Base-by-base conservation (phyloP, 2,888 invertebrate species). In the Nineta flava region DNA sequence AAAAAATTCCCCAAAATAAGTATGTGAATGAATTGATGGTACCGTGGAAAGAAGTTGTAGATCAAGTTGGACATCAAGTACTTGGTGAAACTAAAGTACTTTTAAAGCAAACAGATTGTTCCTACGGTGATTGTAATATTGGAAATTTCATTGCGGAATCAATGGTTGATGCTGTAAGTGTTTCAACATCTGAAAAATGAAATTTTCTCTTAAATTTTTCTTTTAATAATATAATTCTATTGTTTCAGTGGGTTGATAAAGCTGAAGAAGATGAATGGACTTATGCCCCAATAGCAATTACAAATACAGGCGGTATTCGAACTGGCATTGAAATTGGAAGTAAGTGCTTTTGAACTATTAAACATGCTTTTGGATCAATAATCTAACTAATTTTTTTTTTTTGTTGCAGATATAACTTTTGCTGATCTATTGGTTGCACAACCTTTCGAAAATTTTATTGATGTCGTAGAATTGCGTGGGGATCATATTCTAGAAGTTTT, bases 401-500 rank as follows among this genome's bases (percentile, higher is more conserved):
- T 38, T 38, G 38, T 69, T 68, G 10, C 62, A 85, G 86, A 79
- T 9, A 74, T 84, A 10, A 84, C 83, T 1, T 81, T 79, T 40
- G 79, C 77, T 47, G 80, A 81, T 51, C 59, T 88, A 9, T 65
- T 83, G 5, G 76, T 77, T 56, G 74, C 80, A 17, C 71, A 80
- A 52, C 91, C 91, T 1, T 91, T 90, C 60, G 78, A 78, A 60
- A 88, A 88, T 64, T 76, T 74, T 44, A 69, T 87, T 52, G 80
- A 85, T 58, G 70, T 81, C 12, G 76, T 82, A 50, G 81, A 82
- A 57, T 62, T 91, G 50, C 69, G 72, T 47, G 91, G 91, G 0
- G 65, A 70, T 52, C 67, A 79, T 55, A 61, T 91, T 4, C 60
- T 73, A 50, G 74, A 76, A 52, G 76, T 81, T 10, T 68, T 81